Evolutionary conservation across 2,888 invertebrate species (phyloP), one percentile per base, ranked within the genome.

Genomic region (Itoplectis maculator): DNA sequence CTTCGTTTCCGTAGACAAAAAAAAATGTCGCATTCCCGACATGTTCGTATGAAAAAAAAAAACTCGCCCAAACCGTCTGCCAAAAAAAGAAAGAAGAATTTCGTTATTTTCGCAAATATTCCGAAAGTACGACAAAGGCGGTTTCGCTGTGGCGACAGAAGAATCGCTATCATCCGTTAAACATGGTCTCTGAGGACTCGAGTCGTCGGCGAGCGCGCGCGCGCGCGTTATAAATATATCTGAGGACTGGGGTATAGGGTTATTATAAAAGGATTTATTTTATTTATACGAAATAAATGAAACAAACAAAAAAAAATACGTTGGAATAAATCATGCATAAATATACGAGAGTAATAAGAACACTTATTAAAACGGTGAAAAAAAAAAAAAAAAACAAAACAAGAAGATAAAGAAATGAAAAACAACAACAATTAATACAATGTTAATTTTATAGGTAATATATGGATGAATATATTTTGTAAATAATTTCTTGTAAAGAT

Each of bases 391-490:
- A 51, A 45, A 82, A 56, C 51, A 75, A 51, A 79, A n/a, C n/a
- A n/a, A 69, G 76, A 78, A 73, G 29, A 59, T 51, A 45, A 82
- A 56, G 59, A 75, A 51, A 79, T 15, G 15, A 79, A 37, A n/a
- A 78, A 79, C 40, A 83, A 85, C 80, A 84, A 84, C 72, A 81
- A 82, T 84, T 75, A 86, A 88, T 86, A 89, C 88, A 89, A 90
- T 90, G 90, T 92, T 91, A 91, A 91, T 91, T 91, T 92, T 89
- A 91, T 90, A 90, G 88, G 88, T 92, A 92, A 91, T 92, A 92
- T 91, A 91, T 91, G 90, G 88, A 92, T 89, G 88, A 90, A 91
- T 91, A 91, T 92, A 92, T 92, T 92, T 92, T 92, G 92, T 92
- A 92, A 91, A 92, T 92, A 92, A 91, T 89, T 91, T 92, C 92